Evolutionary conservation across 2,888 invertebrate species (phyloP).

Genomic region (Coleophora deauratella): DNA sequence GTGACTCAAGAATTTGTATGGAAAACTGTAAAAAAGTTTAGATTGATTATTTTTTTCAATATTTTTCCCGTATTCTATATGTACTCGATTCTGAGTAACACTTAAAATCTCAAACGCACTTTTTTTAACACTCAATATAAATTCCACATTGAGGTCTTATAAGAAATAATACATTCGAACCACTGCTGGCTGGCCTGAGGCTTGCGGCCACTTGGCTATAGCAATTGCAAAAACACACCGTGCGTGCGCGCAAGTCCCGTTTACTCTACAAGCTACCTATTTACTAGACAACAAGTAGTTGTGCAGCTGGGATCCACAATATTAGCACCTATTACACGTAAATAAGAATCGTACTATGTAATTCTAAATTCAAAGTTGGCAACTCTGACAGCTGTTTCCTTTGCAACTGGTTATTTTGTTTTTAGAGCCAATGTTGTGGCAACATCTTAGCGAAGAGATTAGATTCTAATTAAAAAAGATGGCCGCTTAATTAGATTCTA

Average conservation of each 20-base stretch:
- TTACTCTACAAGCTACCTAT: slow-evolving; percentile 18
- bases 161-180: slow-evolving; percentile 7
- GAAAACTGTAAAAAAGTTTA: too few species aligned
- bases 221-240: slow-evolving; percentile 9
- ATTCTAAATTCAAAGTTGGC: slow-evolving; percentile 10
- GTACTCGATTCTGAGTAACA: too few species aligned
- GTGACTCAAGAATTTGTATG: too few species aligned
- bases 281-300: slow-evolving; percentile 2
- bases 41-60: too few species aligned
- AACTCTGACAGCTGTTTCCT: slow-evolving; percentile 28
- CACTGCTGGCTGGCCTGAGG: slow-evolving; percentile 19
- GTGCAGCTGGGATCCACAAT: too few species aligned
- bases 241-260: slow-evolving; percentile 29
- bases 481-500: slow-evolving; percentile 14
- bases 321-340: too few species aligned
- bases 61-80: too few species aligned
- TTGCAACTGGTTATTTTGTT: slow-evolving; percentile 6
- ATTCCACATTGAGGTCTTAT: too few species aligned
- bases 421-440: background rate
- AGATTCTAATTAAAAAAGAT: background rate
- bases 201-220: background rate
- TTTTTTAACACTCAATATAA: too few species aligned
- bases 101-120: too few species aligned
- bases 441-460: too few species aligned
- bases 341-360: too few species aligned